A percentile compares a stretch with the other conserved stretches of the same genome.
Conservation (phyloP, 2,888 invertebrate species). For the Conops quadrifasciatus region DNA sequence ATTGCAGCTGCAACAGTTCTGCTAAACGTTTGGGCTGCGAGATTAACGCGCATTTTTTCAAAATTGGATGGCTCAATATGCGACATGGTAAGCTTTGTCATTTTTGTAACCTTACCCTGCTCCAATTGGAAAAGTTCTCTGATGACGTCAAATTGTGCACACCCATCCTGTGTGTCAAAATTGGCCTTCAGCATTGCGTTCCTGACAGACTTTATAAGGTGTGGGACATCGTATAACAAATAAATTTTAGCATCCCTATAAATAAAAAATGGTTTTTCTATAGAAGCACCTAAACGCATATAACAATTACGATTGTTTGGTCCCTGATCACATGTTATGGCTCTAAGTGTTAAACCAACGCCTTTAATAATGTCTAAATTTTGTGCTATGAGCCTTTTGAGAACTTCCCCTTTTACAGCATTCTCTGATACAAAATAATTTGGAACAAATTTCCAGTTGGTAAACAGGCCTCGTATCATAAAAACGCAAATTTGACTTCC, state of each 20-base stretch:
- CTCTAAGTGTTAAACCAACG: not conserved
- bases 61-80: slow-evolving; percentile 32
- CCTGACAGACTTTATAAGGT: slow-evolving; percentile 28
- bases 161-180: slow-evolving; percentile 25
- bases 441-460: not conserved
- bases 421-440: not conserved
- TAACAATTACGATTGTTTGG: not conserved
- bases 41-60: slow-evolving; percentile 37
- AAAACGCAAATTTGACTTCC: not conserved
- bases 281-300: not conserved
- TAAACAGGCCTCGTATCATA: not conserved
- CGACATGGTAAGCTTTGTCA: slow-evolving; percentile 30
- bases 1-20: slow-evolving; percentile 36
- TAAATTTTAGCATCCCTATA: slow-evolving; percentile 25
- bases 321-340: not conserved
- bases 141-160: slow-evolving; percentile 20
- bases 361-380: too few species aligned
- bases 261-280: slow-evolving; percentile 1
- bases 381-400: too few species aligned
- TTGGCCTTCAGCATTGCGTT: slow-evolving; percentile 13
- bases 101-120: slow-evolving; percentile 33
- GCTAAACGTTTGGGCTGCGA: slow-evolving; percentile 29
- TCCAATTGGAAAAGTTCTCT: slow-evolving; percentile 34
- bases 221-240: slow-evolving; percentile 30
- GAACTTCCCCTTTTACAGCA: not conserved